A percentile compares a stretch with the other conserved stretches of the same genome.
Evolutionary conservation across 2,888 invertebrate species (phyloP).

Genomic region (Endotricha flammealis): DNA sequence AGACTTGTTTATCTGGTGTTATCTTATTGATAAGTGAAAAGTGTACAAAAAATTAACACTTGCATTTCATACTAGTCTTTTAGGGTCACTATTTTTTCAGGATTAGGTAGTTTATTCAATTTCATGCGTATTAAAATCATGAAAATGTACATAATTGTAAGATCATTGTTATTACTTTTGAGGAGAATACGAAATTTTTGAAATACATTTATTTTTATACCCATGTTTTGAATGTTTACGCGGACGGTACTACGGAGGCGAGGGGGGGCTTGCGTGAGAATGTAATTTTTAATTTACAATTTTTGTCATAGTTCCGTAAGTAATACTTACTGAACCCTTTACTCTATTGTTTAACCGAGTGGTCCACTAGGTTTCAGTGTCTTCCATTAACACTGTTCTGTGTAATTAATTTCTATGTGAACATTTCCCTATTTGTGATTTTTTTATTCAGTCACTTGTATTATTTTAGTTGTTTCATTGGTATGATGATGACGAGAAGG

Average conservation of each 20-base stretch:
- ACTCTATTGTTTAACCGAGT: slow-evolving; percentile 34
- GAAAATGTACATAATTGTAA: slow-evolving; percentile 40
- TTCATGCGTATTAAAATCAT: slow-evolving; percentile 30
- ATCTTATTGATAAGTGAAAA: slow-evolving; percentile 71
- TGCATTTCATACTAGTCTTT: slow-evolving; percentile 76
- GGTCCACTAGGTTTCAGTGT: slow-evolving; percentile 47
- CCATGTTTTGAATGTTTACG: slow-evolving; percentile 64
- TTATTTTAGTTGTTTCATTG: slow-evolving; percentile 59
- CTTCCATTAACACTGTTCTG: slow-evolving; percentile 67
- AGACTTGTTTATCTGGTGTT: slow-evolving; percentile 68
- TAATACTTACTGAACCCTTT: slow-evolving; percentile 24
- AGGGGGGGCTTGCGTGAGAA: slow-evolving; percentile 37
- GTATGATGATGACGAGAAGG: slow-evolving; percentile 63
- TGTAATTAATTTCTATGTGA: slow-evolving; percentile 32
- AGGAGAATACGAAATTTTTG: slow-evolving; percentile 50
- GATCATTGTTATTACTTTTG: slow-evolving; percentile 47
- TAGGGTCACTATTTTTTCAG: slow-evolving; percentile 61
- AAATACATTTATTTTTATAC: slow-evolving; percentile 71
- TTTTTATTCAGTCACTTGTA: slow-evolving; percentile 58
- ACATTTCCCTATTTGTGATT: slow-evolving; percentile 53
- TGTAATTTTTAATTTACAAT: slow-evolving; percentile 22
- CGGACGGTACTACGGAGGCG: slow-evolving; percentile 36
- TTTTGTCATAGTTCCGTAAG: slow-evolving; percentile 19
- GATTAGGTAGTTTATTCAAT: slow-evolving; percentile 38
- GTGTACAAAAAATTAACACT: slow-evolving; percentile 70